Percentiles rank a stretch among this genome's conserved stretches.
phyloP scores from a whole-genome alignment of 2,797 vertebrate genomes.

The Paramormyrops hopkinsi region DNA sequence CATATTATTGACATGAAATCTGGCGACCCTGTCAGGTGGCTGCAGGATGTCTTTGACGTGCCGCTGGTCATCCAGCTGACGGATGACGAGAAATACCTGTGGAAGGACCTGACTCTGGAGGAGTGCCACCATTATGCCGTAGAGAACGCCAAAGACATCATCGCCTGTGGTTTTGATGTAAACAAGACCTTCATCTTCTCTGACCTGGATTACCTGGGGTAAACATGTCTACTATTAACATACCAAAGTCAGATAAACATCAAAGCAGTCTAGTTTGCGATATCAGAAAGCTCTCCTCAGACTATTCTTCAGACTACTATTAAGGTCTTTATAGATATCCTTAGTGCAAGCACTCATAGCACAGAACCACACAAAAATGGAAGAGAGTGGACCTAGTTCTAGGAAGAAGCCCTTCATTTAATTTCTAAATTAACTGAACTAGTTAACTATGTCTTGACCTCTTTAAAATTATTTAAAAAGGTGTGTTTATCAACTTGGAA shows the following conservation, averaged over 20 bases:
- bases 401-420: not conserved
- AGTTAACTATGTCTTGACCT: not conserved
- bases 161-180: conserved; percentile 90
- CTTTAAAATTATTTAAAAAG: not conserved
- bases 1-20: not conserved
- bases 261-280: not conserved
- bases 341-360: not conserved
- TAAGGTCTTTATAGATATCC: not conserved
- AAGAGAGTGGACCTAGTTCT: not conserved
- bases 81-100: conserved; percentile 97
- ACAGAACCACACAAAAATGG: not conserved
- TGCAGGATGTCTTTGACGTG: conserved; percentile 89
- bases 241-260: not conserved
- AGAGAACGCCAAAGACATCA: conserved; percentile 92
- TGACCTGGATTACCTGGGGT: conserved; percentile 95
- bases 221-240: conserved; percentile 21
- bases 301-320: not conserved
- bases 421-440: not conserved
- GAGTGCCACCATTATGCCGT: conserved; percentile 73
- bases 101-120: conserved; percentile 89
- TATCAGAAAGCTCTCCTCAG: not conserved
- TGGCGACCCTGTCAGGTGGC: conserved; percentile 66
- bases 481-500: not conserved
- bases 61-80: conserved; percentile 92
- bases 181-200: conserved; percentile 99